Evolutionary conservation across 1,140 invertebrate species (phyloP).

Genomic region (Ceratosolen solmsi): DNA sequence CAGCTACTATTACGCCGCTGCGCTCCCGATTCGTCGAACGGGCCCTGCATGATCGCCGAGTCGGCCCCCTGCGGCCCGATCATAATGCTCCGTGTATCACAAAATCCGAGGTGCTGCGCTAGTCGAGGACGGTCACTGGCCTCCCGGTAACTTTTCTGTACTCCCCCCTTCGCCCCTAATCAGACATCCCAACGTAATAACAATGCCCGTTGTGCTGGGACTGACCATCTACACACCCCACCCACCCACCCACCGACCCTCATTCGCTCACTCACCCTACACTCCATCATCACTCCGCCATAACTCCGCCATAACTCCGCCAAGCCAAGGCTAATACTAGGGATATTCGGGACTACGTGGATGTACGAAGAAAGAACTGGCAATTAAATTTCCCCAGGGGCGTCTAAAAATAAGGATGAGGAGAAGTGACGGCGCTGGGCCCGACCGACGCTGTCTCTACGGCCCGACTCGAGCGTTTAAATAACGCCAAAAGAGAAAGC

Average conservation of each 20-base stretch:
- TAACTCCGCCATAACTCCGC: too few relatives aligned
- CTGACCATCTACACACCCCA: too few relatives aligned
- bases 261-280: too few relatives aligned
- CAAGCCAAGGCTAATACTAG: background rate
- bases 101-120: too few relatives aligned
- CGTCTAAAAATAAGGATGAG: background rate
- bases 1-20: background rate
- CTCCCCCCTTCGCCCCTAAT: too few relatives aligned
- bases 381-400: background rate
- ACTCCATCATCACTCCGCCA: too few relatives aligned
- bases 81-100: too few relatives aligned
- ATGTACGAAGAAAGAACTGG: background rate
- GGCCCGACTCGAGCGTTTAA: background rate
- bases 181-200: too few relatives aligned
- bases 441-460: background rate
- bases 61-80: background rate
- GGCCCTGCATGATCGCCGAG: background rate
- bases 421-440: background rate
- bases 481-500: background rate
- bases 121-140: too few relatives aligned
- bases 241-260: too few relatives aligned
- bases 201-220: too few relatives aligned
- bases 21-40: background rate
- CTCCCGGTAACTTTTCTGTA: too few relatives aligned
- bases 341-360: background rate